A percentile compares a stretch with the other conserved stretches of the same genome.
phyloP scores from a whole-genome alignment of 2,888 invertebrate genomes.

The Calameuta filiformis region DNA sequence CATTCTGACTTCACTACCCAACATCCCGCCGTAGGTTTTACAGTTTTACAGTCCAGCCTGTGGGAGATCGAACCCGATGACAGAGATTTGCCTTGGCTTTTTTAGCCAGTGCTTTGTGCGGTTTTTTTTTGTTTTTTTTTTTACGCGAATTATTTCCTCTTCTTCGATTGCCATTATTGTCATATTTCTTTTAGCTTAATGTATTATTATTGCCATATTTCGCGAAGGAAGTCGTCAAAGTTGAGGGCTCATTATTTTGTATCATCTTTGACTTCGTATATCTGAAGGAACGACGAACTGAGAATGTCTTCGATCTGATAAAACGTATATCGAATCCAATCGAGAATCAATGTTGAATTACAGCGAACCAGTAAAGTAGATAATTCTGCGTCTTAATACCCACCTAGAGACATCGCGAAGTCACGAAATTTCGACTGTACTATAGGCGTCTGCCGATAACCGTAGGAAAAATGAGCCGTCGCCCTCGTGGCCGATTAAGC shows the following conservation, averaged over 20 bases:
- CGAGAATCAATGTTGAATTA: not conserved
- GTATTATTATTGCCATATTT: not conserved
- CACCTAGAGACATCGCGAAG: not conserved
- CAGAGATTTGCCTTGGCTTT: not conserved
- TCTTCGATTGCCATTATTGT: not conserved
- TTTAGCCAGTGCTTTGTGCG: not conserved
- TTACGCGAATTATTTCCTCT: constrained; percentile 30
- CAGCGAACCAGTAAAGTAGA: not conserved
- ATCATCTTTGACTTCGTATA: not conserved
- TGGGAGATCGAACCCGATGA: not conserved
- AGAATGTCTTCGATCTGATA: too few relatives aligned
- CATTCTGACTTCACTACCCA: not conserved
- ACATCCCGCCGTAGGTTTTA: not conserved
- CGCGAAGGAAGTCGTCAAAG: accelerated
- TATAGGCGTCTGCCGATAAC: constrained; percentile 39
- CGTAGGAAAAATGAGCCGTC: constrained; percentile 48
- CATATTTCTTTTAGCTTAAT: not conserved
- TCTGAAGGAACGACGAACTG: not conserved
- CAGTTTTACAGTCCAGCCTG: not conserved
- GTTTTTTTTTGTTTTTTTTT: not conserved
- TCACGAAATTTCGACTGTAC: constrained; percentile 39
- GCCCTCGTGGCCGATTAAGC: constrained; percentile 37
- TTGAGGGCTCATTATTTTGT: too few relatives aligned
- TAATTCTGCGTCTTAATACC: not conserved
- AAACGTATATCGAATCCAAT: not conserved